Conservation (phyloP, 1,140 invertebrate species). For the Ooceraea biroi region DNA sequence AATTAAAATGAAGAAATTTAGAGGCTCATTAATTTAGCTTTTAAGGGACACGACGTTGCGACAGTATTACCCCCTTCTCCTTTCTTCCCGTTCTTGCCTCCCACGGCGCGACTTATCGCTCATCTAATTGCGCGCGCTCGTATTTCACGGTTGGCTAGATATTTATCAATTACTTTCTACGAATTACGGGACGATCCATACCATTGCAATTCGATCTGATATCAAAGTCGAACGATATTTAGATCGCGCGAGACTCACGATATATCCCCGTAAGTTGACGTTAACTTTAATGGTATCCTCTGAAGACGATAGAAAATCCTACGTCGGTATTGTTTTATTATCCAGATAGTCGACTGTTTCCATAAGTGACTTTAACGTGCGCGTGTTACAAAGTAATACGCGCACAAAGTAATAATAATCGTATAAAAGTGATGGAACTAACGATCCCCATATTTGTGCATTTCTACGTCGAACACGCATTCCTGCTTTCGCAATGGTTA, state of each 20-base stretch:
- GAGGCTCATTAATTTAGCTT: constrained; percentile 43
- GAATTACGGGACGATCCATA: constrained; percentile 38
- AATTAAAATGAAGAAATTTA: constrained; percentile 69
- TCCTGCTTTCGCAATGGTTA: neutral
- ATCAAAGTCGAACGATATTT: constrained; percentile 48
- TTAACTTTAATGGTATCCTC: constrained; percentile 46
- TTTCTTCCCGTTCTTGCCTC: neutral
- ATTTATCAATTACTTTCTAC: constrained; percentile 59
- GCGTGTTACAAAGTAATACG: constrained; percentile 31
- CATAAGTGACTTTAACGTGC: neutral
- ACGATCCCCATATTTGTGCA: neutral
- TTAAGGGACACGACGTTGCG: constrained; percentile 42
- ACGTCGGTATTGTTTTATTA: constrained; percentile 17
- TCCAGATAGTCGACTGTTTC: neutral
- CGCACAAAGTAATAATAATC: constrained; percentile 44
- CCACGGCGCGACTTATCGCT: constrained; percentile 52
- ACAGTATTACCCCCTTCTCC: neutral
- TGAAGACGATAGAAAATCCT: constrained; percentile 20
- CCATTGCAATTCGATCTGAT: constrained; percentile 29
- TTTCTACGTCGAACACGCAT: neutral
- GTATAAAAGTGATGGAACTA: neutral
- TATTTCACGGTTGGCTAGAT: constrained; percentile 49
- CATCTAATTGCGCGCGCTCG: constrained; percentile 45
- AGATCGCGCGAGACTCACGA: constrained; percentile 42
- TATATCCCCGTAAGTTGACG: constrained; percentile 42